Percentiles rank a stretch among this genome's conserved stretches.
Conservation (phyloP, 2,797 vertebrate species). For the Lepilemur septentrionalis region DNA sequence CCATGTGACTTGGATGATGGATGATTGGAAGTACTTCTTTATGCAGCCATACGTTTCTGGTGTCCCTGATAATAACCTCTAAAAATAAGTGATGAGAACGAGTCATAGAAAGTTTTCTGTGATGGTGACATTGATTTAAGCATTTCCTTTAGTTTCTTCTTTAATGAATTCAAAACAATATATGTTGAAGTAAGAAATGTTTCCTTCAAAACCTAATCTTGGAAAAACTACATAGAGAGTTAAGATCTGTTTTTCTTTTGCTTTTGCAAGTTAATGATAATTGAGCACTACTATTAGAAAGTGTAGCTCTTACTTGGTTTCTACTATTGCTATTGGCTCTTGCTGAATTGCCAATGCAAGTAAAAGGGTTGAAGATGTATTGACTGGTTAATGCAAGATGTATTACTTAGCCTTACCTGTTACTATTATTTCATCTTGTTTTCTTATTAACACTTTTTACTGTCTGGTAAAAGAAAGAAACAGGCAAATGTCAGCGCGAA, state of each 20-base stretch:
- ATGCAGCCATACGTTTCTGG: slow-evolving; percentile 40
- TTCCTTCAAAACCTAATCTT: slow-evolving; percentile 4
- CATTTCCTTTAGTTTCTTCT: background rate
- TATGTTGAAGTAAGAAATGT: slow-evolving; percentile 4
- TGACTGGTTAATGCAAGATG: background rate
- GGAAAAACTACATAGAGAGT: background rate
- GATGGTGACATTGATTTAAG: background rate
- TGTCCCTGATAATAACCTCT: slow-evolving; percentile 58
- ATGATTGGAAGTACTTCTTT: slow-evolving; percentile 35
- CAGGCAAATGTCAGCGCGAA: background rate
- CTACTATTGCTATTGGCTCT: background rate
- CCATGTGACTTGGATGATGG: slow-evolving; percentile 48
- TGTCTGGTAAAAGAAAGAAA: background rate
- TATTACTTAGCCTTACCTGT: background rate
- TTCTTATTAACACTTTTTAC: background rate
- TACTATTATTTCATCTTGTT: slow-evolving; percentile 1
- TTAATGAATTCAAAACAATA: slow-evolving; percentile 7
- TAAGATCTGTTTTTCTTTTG: slow-evolving; percentile 9
- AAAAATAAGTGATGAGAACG: slow-evolving; percentile 54
- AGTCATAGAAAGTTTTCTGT: background rate
- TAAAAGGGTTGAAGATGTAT: background rate
- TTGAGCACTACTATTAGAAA: background rate
- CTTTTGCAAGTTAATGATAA: background rate
- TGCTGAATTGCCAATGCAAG: background rate
- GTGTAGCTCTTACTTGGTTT: background rate